These are phyloP conservation scores for Drosophila sproati DNA, from an alignment of 1,140 invertebrate species.

Conservation along the genomic window DNA sequence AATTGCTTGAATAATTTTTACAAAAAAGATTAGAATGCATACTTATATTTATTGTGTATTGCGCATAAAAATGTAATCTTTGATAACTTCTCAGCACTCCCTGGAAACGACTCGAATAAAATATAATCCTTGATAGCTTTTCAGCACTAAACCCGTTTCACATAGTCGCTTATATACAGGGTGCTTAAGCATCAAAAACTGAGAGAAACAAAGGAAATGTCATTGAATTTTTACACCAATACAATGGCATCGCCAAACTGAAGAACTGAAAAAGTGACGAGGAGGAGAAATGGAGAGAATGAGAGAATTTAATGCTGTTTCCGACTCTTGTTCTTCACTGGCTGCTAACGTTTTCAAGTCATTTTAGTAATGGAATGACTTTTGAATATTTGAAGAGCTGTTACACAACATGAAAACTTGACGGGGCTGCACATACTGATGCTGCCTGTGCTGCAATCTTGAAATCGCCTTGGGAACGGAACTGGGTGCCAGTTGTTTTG, in stretches of 20 bases:
- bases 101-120: too few relatives aligned
- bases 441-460: conserved; percentile 12
- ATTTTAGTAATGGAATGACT: conserved; percentile 71
- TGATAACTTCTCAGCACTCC: too few relatives aligned
- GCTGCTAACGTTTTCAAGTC: conserved; percentile 56
- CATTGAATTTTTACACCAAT: conserved; percentile 59
- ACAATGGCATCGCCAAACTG: conserved; percentile 11
- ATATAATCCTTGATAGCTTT: background rate
- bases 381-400: conserved; percentile 74
- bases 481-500: conserved; percentile 25
- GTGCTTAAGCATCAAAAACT: conserved; percentile 27
- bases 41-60: too few relatives aligned
- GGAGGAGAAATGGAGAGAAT: background rate
- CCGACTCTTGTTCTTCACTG: conserved; percentile 37
- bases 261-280: background rate
- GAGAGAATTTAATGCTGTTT: conserved; percentile 31
- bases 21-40: too few relatives aligned
- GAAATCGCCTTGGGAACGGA: conserved; percentile 11
- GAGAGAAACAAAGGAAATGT: conserved; percentile 50
- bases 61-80: too few relatives aligned
- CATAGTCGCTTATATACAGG: background rate
- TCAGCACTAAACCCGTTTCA: background rate
- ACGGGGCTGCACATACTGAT: conserved; percentile 33
- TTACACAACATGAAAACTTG: conserved; percentile 29
- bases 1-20: too few relatives aligned